Evolutionary conservation across 2,888 invertebrate species (phyloP), one percentile per base, ranked within the genome.

Genomic region (Cetonia aurata): DNA sequence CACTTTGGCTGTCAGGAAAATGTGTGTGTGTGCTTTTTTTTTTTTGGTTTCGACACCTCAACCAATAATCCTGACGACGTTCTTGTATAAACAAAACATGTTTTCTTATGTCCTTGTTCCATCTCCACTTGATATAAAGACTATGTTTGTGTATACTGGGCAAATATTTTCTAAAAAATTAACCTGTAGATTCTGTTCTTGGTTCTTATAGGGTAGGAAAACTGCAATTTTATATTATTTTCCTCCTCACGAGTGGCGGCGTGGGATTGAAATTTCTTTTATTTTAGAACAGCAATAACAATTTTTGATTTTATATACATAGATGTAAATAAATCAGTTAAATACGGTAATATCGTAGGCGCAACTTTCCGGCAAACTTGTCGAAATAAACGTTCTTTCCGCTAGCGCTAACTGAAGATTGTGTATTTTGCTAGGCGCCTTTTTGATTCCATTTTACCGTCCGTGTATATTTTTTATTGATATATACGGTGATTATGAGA

Each of bases 51-150:
- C 62, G 62, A 62, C 62, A 62, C 62, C 62, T 60, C 48, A 15
- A 62, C 50, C 62, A 62, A 62, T 62, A 62, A 62, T 62, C 62
- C 62, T 62, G 62, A 62, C 48, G 46, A 62, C 62, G 46, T 33
- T 48, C 62, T 62, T 62, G 62, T 44, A 48, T 62, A 62, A 62
- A 50, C 44, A 62, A 48, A 37, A 62, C 62, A 62, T 62, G 62
- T 62, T 62, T 50, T 62, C 62, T 62, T 62, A 62, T 48, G 48
- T 62, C 48, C 62, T 62, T 62, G 48, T 48, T 62, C 15, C 62
- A 62, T 48, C 48, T 62, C 50, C 46, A 48, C 50, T 62, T 62
- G 62, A 62, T 62, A 62, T 62, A 62, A 62, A 62, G 50, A 62
- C 62, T 42, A 50, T 62, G 48, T 62, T 62, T 62, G 62, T 62